A percentile compares a stretch with the other conserved stretches of the same genome.
These are phyloP conservation scores for Stegostoma tigrinum DNA, from an alignment of 2,113 vertebrate species.

Conservation along the genomic window DNA sequence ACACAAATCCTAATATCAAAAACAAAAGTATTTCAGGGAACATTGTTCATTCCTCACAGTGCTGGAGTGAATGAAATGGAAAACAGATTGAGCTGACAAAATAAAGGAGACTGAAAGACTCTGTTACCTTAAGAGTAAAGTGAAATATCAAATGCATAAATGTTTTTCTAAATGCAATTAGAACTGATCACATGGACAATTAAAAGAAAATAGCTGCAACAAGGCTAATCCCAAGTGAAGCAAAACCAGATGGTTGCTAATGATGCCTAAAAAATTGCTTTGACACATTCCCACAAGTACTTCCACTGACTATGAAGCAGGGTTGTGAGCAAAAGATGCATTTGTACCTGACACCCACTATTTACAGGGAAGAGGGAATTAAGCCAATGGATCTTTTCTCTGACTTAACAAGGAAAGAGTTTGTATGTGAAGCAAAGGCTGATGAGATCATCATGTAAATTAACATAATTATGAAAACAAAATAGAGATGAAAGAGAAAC, in stretches of 20 bases:
- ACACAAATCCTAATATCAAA: not conserved
- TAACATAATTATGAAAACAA: not conserved
- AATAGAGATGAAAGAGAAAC: not conserved
- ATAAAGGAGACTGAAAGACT: not conserved
- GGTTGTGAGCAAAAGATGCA: not conserved
- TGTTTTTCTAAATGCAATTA: constrained; percentile 3
- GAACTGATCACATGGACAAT: not conserved
- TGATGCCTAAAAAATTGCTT: constrained; percentile 5
- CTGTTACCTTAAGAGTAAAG: not conserved
- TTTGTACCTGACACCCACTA: too few species aligned
- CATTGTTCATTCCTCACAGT: not conserved
- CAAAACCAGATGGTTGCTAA: not conserved
- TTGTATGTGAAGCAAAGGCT: not conserved
- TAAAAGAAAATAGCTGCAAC: not conserved
- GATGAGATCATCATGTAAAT: not conserved
- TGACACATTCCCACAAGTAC: constrained; percentile 23
- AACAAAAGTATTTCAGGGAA: not conserved
- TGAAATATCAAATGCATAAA: not conserved
- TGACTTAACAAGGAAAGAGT: not conserved
- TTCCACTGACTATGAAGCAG: not conserved
- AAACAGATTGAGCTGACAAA: not conserved
- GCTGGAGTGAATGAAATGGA: not conserved
- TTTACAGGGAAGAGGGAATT: not conserved
- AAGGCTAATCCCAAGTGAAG: not conserved
- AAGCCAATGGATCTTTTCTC: not conserved